These are phyloP conservation scores for Euwallacea similis DNA, from an alignment of 1,140 invertebrate genomes.

Conservation along the genomic window DNA sequence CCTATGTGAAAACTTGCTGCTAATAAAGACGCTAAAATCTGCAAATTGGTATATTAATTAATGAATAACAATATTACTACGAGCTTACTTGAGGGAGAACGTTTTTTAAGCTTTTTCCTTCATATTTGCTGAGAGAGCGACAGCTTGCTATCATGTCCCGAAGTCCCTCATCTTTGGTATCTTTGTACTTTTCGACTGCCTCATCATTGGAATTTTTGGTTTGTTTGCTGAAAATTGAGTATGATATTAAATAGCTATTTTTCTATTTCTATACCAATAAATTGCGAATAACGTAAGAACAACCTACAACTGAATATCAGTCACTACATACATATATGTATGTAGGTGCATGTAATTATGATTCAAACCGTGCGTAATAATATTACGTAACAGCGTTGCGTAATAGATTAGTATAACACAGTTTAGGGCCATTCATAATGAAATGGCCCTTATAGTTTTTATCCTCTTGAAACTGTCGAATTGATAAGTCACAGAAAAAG, in stretches of 20 bases:
- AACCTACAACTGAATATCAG: background rate
- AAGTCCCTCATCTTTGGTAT: constrained; percentile 50
- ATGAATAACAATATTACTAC: background rate
- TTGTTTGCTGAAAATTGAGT: constrained; percentile 17
- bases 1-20: constrained; percentile 61
- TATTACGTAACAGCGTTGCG: no score
- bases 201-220: constrained; percentile 26
- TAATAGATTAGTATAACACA: no score
- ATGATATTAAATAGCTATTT: background rate
- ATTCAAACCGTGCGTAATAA: no score
- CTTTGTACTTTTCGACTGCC: constrained; percentile 34
- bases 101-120: constrained; percentile 48
- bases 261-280: no score
- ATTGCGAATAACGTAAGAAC: constrained; percentile 8
- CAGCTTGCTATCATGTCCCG: constrained; percentile 52
- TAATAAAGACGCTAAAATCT: constrained; percentile 59
- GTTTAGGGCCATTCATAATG: no score
- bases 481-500: no score
- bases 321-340: no score
- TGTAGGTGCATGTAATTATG: no score
- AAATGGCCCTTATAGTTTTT: no score
- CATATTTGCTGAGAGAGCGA: constrained; percentile 50
- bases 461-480: no score
- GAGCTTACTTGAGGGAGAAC: constrained; percentile 50
- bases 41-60: constrained; percentile 6